A percentile compares a stretch with the other conserved stretches of the same genome.
Conservation (phyloP, 2,888 invertebrate species). For the Micropterix aruncella region DNA sequence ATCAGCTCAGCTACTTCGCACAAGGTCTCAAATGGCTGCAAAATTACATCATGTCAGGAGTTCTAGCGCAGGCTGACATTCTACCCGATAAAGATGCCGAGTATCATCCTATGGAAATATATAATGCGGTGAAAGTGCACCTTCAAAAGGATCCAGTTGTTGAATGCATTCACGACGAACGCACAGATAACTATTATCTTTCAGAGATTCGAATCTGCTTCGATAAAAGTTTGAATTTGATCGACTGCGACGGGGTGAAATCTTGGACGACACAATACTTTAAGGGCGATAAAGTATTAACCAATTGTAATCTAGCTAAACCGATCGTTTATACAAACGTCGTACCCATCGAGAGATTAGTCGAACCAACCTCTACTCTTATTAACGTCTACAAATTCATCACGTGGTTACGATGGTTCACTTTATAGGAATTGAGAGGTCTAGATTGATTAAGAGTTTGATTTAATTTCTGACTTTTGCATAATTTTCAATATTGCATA, state of each 20-base stretch:
- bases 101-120: constrained; percentile 32
- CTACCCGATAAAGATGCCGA: constrained; percentile 30
- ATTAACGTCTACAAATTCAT: constrained; percentile 32
- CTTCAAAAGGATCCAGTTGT: constrained; percentile 46
- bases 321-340: constrained; percentile 37
- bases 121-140: constrained; percentile 34
- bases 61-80: constrained; percentile 41
- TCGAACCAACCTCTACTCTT: constrained; percentile 10
- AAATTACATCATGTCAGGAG: constrained; percentile 43
- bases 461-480: no score
- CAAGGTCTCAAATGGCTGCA: constrained; percentile 46
- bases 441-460: no score
- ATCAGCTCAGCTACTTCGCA: constrained; percentile 53
- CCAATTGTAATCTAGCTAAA: constrained; percentile 30
- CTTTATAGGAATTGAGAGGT: constrained; percentile 21
- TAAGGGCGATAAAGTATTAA: constrained; percentile 13
- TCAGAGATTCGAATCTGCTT: constrained; percentile 65
- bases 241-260: constrained; percentile 48
- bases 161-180: constrained; percentile 45
- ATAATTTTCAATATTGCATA: no score
- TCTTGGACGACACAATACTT: constrained; percentile 11
- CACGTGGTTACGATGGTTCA: constrained; percentile 39
- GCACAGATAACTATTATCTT: constrained; percentile 41
- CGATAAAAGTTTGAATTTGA: constrained; percentile 44
- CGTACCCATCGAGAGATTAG: constrained; percentile 20